These are phyloP conservation scores for Montipora capitata DNA, from an alignment of 92 coral and sea anemone genomes.

Conservation along the genomic window DNA sequence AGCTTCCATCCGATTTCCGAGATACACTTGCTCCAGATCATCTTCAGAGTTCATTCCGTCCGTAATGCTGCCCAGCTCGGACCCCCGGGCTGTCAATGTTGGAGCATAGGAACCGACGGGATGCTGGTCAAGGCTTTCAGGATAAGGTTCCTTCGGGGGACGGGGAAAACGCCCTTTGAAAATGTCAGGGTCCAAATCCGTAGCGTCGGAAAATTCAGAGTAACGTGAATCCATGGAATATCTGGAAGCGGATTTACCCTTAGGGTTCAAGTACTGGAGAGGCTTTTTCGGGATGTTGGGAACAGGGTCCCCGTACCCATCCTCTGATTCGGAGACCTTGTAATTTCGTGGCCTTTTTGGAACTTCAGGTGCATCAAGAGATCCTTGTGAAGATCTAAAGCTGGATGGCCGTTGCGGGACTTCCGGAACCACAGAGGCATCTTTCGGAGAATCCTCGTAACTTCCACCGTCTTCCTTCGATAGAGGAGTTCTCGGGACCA, in stretches of 20 bases:
- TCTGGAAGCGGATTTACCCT: conserved; percentile 79
- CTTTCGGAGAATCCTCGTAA: conserved; percentile 78
- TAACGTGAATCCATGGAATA: conserved; percentile 88
- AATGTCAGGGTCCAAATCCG: conserved; percentile 85
- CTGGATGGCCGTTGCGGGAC: conserved; percentile 84
- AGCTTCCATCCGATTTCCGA: conserved; percentile 93
- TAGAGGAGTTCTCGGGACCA: conserved; percentile 74
- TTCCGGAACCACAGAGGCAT: conserved; percentile 64
- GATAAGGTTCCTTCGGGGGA: conserved; percentile 93
- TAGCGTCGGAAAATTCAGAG: conserved; percentile 87
- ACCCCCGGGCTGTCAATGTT: conserved; percentile 81
- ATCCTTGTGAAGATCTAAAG: conserved; percentile 83
- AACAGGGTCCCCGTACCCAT: conserved; percentile 80
- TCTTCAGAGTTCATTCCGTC: conserved; percentile 89
- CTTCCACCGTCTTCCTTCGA: conserved; percentile 86
- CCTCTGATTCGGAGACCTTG: conserved; percentile 87
- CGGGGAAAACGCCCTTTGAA: conserved; percentile 88
- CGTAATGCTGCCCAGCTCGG: conserved; percentile 90
- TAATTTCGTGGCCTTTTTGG: conserved; percentile 91
- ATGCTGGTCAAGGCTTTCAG: conserved; percentile 85
- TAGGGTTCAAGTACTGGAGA: conserved; percentile 75
- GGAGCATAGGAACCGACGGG: conserved; percentile 91
- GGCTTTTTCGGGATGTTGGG: conserved; percentile 91
- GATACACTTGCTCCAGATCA: conserved; percentile 87
- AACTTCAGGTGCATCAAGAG: conserved; percentile 83